phyloP scores from a whole-genome alignment of 2,797 vertebrate genomes.

The Liparis tanakae region DNA sequence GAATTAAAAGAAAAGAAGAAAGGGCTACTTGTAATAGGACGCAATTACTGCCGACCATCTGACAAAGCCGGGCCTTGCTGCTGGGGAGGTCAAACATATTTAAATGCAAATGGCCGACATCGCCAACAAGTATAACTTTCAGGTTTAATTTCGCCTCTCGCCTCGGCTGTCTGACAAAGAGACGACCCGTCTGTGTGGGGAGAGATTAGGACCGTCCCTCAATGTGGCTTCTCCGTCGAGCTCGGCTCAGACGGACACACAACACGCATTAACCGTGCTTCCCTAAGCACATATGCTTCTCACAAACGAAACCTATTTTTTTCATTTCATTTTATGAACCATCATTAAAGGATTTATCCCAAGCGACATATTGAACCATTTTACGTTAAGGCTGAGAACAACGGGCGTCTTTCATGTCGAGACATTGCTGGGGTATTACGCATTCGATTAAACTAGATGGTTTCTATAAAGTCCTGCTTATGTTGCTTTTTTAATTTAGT shows the following conservation, averaged over 20 bases:
- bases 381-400: background rate
- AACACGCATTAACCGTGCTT: conserved; percentile 7
- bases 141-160: conserved; percentile 62
- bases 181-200: conserved; percentile 41
- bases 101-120: conserved; percentile 79
- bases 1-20: conserved; percentile 70
- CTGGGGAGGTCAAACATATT: conserved; percentile 75
- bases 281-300: conserved; percentile 2
- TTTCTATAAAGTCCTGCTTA: background rate
- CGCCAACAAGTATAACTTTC: conserved; percentile 55
- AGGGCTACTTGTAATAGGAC: conserved; percentile 73
- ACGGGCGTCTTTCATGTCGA: background rate
- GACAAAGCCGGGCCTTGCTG: conserved; percentile 44
- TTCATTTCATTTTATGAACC: background rate
- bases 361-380: background rate
- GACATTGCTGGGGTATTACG: background rate
- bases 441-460: background rate
- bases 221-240: background rate
- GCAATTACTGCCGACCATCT: conserved; percentile 72
- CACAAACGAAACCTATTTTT: background rate
- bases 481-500: background rate
- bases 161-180: conserved; percentile 36
- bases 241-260: conserved; percentile 17
- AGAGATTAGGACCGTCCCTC: conserved; percentile 54
- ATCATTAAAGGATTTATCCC: background rate